These are phyloP conservation scores for Meiosimyza decipiens DNA, from an alignment of 2,888 invertebrate genomes.

Conservation along the genomic window DNA sequence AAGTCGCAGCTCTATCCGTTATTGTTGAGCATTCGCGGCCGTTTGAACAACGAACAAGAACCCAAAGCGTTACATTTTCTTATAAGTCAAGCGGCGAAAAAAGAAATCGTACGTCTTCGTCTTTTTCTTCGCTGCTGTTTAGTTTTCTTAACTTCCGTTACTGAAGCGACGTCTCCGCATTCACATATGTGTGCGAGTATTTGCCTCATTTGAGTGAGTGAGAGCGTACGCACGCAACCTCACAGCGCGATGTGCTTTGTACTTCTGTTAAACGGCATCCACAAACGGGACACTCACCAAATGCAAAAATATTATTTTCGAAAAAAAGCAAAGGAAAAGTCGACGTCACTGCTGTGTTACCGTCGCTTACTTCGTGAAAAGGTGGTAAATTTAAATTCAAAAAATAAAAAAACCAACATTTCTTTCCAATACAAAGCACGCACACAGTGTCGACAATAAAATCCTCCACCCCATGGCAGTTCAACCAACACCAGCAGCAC, in stretches of 20 bases:
- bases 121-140: conserved; percentile 4
- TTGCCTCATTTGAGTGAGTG: background rate
- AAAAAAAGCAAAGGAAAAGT: background rate
- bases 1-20: conserved; percentile 6
- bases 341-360: background rate
- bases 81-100: background rate
- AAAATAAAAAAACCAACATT: no score
- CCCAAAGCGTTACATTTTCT: conserved; percentile 13
- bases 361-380: no score
- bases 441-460: no score
- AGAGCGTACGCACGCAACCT: conserved; percentile 53
- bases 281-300: conserved; percentile 24
- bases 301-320: background rate
- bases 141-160: background rate
- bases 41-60: conserved; percentile 20
- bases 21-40: conserved; percentile 23
- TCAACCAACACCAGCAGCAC: conserved; percentile 1
- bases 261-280: conserved; percentile 56
- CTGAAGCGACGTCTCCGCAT: conserved; percentile 24
- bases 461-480: no score
- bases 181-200: conserved; percentile 1
- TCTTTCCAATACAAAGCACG: no score
- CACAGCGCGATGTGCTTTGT: conserved; percentile 62
- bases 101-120: background rate
- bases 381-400: no score